Percentiles rank a stretch among this genome's conserved stretches.
Evolutionary conservation across 2,888 invertebrate species (phyloP).

Genomic region (Pandemis heparana): DNA sequence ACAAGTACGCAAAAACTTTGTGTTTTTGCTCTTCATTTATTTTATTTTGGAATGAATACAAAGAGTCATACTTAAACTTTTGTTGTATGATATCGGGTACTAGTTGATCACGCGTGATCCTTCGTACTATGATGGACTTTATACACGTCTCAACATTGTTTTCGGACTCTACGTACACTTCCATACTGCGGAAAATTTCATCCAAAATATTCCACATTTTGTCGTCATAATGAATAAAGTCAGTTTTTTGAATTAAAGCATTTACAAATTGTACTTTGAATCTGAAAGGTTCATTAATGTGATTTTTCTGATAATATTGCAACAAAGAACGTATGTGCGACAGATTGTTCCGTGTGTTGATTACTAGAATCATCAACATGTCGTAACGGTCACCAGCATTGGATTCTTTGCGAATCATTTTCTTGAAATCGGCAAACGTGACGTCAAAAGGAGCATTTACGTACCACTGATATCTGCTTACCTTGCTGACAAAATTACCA

Average conservation of each 20-base stretch:
- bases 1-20: constrained; percentile 63
- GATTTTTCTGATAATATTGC: constrained; percentile 45
- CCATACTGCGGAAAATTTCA: constrained; percentile 60
- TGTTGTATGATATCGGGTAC: constrained; percentile 63
- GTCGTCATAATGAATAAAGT: constrained; percentile 56
- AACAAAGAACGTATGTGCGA: constrained; percentile 40
- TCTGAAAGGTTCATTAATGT: constrained; percentile 47
- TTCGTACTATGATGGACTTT: constrained; percentile 58
- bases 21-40: constrained; percentile 56
- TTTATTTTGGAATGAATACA: constrained; percentile 53
- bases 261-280: constrained; percentile 45
- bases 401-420: constrained; percentile 45
- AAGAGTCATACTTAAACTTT: constrained; percentile 56
- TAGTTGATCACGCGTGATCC: constrained; percentile 53
- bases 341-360: constrained; percentile 30
- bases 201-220: constrained; percentile 64
- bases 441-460: constrained; percentile 42
- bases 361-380: constrained; percentile 42
- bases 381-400: constrained; percentile 44
- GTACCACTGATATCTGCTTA: constrained; percentile 43
- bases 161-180: constrained; percentile 57
- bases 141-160: constrained; percentile 62
- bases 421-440: constrained; percentile 46
- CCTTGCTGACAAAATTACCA: background rate
- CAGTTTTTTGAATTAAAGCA: constrained; percentile 52